A percentile compares a stretch with the other conserved stretches of the same genome.
Evolutionary conservation across 2,888 invertebrate genomes (phyloP).

Genomic region (Thumatha senex): DNA sequence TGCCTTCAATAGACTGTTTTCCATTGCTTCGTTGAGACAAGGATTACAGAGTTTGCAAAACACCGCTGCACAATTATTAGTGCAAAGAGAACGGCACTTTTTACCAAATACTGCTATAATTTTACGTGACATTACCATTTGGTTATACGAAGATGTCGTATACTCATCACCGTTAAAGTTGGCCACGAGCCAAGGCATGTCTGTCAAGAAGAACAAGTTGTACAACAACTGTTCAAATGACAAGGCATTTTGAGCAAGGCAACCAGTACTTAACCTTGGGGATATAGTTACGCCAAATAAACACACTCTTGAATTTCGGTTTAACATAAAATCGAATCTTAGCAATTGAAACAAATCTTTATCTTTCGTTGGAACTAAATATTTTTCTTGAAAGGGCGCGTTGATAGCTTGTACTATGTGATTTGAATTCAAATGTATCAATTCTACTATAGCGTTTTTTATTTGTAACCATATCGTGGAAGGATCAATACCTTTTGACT

Average conservation of each 20-base stretch:
- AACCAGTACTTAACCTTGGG: not conserved
- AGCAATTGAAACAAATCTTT: not conserved
- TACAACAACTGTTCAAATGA: not conserved
- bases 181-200: not conserved
- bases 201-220: not conserved
- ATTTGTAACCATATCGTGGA: conserved; percentile 90
- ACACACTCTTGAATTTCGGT: not conserved
- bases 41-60: no score
- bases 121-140: no score
- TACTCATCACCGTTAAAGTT: not conserved
- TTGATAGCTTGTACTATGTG: not conserved
- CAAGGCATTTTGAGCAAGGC: not conserved
- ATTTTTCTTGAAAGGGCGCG: not conserved
- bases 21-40: not conserved
- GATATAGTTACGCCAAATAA: not conserved
- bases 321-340: not conserved
- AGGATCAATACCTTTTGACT: conserved; percentile 87
- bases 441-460: conserved; percentile 81
- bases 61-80: no score
- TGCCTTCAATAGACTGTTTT: not conserved
- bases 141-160: no score
- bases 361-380: no score
- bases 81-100: no score
- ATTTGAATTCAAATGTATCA: not conserved
- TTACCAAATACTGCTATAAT: no score